A percentile compares a stretch with the other conserved stretches of the same genome.
phyloP scores from a whole-genome alignment of 2,797 vertebrate genomes.

The Eulemur albifrons region DNA sequence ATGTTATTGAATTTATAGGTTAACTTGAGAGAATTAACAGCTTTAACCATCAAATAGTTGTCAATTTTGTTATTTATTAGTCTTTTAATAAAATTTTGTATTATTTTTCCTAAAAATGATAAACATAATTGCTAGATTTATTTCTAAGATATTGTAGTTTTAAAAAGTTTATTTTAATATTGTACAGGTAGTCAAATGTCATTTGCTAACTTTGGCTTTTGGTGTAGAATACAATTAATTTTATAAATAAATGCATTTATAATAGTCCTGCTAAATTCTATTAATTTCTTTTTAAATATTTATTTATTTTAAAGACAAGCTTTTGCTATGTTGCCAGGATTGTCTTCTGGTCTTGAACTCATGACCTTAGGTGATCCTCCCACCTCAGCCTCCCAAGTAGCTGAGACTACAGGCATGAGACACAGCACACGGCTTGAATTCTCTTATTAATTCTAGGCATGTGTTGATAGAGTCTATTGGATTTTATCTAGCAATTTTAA shows the following conservation, averaged over 20 bases:
- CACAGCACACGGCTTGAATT: neutral
- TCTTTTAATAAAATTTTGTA: neutral
- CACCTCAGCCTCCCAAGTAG: neutral
- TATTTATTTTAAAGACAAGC: neutral
- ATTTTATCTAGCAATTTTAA: slow-evolving; percentile 8
- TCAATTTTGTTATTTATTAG: neutral
- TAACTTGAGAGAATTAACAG: neutral
- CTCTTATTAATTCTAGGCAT: neutral
- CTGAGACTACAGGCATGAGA: neutral
- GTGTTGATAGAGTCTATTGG: neutral
- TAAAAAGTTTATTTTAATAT: neutral
- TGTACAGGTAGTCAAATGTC: neutral
- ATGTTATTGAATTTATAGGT: neutral
- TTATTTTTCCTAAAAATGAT: neutral
- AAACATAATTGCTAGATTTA: neutral
- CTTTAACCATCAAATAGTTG: neutral
- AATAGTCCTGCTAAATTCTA: neutral
- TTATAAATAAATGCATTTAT: slow-evolving; percentile 10
- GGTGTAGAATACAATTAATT: neutral
- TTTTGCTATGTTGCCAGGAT: neutral
- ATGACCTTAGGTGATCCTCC: neutral
- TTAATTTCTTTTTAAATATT: neutral
- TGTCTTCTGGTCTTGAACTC: neutral
- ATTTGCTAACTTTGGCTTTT: neutral
- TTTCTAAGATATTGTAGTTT: neutral